A percentile compares a stretch with the other conserved stretches of the same genome.
Conservation (phyloP, 30 jellyfish, hydroid and myxozoan species). For the Cassiopea xamachana region DNA sequence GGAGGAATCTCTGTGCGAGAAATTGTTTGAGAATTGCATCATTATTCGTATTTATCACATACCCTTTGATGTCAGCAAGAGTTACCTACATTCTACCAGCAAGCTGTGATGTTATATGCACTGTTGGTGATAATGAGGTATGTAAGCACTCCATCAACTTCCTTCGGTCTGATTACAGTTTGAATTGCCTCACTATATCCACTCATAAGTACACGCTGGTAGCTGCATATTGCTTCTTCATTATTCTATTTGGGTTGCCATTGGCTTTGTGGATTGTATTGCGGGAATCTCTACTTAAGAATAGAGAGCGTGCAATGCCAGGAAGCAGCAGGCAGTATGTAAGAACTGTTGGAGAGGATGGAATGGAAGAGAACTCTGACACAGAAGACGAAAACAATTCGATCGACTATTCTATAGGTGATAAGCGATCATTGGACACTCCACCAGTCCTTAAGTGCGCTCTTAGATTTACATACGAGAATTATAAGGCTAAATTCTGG, state of each 20-base stretch:
- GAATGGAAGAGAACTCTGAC: too few relatives aligned
- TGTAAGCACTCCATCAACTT: slow-evolving; percentile 8
- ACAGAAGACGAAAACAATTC: too few relatives aligned
- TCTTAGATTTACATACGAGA: slow-evolving; percentile 32
- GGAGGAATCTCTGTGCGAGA: neutral
- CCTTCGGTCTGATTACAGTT: slow-evolving; percentile 47
- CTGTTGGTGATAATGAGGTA: neutral
- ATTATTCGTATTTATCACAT: slow-evolving; percentile 49
- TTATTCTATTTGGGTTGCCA: slow-evolving; percentile 50
- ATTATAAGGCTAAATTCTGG: slow-evolving; percentile 17
- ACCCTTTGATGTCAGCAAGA: slow-evolving; percentile 31
- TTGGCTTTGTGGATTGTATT: neutral
- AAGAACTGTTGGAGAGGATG: neutral
- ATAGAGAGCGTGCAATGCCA: neutral
- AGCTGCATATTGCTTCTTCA: slow-evolving; percentile 30
- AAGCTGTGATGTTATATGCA: slow-evolving; percentile 44
- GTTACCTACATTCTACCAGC: slow-evolving; percentile 33
- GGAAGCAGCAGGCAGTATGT: neutral
- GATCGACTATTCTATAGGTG: neutral
- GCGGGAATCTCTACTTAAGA: neutral
- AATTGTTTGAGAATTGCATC: slow-evolving; percentile 7
- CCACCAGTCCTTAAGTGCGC: neutral
- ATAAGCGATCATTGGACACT: neutral
- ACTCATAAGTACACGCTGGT: neutral
- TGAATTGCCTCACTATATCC: slow-evolving; percentile 1